phyloP scores from a whole-genome alignment of 2,797 vertebrate genomes.

The Eremophila alpestris region DNA sequence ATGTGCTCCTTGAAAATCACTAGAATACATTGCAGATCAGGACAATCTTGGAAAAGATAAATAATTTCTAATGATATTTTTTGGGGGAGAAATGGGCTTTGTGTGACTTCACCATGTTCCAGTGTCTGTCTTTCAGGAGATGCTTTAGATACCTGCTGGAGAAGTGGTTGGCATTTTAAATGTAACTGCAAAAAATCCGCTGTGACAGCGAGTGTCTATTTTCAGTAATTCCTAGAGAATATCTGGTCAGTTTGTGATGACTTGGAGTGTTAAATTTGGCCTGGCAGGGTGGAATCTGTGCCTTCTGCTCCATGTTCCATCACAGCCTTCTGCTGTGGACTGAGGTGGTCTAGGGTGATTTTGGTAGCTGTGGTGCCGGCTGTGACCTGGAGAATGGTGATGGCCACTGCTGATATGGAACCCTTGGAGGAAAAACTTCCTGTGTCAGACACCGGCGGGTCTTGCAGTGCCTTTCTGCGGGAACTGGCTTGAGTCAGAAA shows the following conservation, averaged over 20 bases:
- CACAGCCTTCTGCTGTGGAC: too few relatives aligned
- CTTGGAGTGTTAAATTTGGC: neutral
- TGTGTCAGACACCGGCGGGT: fast-evolving
- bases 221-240: neutral
- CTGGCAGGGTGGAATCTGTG: neutral
- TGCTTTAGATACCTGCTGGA: neutral
- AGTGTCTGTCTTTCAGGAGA: neutral
- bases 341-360: neutral
- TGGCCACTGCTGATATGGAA: neutral
- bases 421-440: neutral
- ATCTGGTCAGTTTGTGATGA: neutral
- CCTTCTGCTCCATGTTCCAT: neutral
- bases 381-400: fast-evolving
- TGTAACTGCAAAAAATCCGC: neutral
- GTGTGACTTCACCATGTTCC: neutral
- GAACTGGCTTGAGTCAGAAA: neutral
- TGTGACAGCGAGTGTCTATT: fast-evolving
- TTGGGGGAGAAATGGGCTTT: neutral
- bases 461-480: neutral
- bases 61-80: neutral
- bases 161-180: neutral
- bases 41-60: neutral
- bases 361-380: neutral
- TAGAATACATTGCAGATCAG: neutral
- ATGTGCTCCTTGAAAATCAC: neutral